A percentile compares a stretch with the other conserved stretches of the same genome.
phyloP scores from a whole-genome alignment of 2,113 vertebrate genomes.

The Nanorana parkeri region DNA sequence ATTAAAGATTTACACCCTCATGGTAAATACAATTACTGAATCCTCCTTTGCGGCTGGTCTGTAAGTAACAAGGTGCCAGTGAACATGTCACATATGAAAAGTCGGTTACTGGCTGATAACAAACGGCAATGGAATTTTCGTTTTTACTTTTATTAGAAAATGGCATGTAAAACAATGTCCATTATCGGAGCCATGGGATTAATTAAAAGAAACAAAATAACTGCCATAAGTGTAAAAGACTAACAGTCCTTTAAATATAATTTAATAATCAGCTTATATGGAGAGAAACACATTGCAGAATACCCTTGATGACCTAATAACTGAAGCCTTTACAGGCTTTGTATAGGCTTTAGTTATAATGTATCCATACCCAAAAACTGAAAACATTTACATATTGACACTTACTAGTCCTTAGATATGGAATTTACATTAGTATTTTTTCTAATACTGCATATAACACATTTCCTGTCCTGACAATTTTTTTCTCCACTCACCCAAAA shows the following conservation, averaged over 20 bases:
- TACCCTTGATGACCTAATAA: no score
- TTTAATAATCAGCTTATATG: no score
- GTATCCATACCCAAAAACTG: no score
- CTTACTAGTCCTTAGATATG: no score
- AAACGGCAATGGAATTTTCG: background rate
- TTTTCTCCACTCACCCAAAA: no score
- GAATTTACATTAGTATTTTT: no score
- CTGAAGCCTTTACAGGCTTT: no score
- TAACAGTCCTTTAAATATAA: background rate
- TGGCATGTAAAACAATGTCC: background rate
- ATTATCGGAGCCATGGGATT: background rate
- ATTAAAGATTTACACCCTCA: constrained; percentile 38
- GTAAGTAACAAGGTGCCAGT: background rate
- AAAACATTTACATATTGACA: no score
- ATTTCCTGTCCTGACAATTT: no score
- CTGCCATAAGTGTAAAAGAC: background rate
- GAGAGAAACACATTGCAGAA: no score
- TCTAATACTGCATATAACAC: no score
- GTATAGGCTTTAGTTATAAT: no score
- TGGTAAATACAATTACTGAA: constrained; percentile 30
- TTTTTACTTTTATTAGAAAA: background rate
- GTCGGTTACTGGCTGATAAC: background rate
- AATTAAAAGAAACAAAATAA: background rate
- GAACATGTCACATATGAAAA: constrained; percentile 7
- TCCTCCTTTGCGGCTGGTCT: background rate